Evolutionary conservation across 23 tunicate genomes (phyloP), one percentile per base, ranked within the genome.

Genomic region (Trididemnum clinides): DNA sequence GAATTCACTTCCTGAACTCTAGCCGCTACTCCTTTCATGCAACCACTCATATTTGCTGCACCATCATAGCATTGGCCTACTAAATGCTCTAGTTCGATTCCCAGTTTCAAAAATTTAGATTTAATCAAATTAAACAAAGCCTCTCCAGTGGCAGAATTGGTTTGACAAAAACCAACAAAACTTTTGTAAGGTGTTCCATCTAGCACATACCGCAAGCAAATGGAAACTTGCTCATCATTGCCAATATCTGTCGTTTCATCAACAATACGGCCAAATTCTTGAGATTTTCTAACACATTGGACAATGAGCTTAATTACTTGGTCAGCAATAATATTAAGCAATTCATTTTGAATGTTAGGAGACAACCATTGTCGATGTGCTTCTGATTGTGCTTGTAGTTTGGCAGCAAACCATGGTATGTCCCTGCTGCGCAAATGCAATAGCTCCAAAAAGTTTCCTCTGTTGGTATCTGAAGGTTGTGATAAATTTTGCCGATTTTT

Each of bases 191-290:
- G 1, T 1, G 33, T 4, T 39, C 72, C 65, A 23, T 74, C 64
- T 1, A 7, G 19, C 12, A 78, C 57, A 34, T 77, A 86, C 0
- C 89, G 33, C 7, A 86, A 5, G 28, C 85, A 29, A 38, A 86
- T 36, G 0, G 89, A 86, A 1, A 86, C 12, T 34, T 86, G 84
- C 51, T 80, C 82, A 5, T 33, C 1, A 25, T 37, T 32, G 10
- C 77, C 51, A 21, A 79, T 51, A 66, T 87, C 90, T 3, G 82
- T 79, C 1, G 85, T 79, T 87, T 78, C 84, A 69, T 87, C 90
- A 6, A 69, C 90, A 25, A 87, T 23, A 39, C 79, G n/a, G 1
- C 66, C 27, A 64, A 78, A 87, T 32, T 19, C 27, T 15, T 3
- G 21, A n/a, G 78, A 49, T 23, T 51, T 33, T 0, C 31, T 38